These are phyloP conservation scores for Catocala sponsa DNA, from an alignment of 2,888 invertebrate species.

Conservation along the genomic window DNA sequence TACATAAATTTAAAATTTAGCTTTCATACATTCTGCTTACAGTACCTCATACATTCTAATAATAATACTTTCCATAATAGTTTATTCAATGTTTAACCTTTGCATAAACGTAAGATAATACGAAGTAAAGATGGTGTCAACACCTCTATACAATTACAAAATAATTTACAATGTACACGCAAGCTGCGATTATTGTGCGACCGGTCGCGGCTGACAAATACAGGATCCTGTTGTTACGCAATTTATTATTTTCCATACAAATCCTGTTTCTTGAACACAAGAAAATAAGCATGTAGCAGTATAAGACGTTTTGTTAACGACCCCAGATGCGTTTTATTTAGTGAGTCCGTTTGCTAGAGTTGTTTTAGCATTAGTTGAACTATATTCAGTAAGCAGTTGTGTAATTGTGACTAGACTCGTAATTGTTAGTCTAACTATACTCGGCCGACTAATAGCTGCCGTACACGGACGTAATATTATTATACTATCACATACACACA, in stretches of 20 bases:
- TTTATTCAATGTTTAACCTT: too few relatives aligned
- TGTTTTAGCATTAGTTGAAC: background rate
- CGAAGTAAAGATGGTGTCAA: conserved; percentile 19
- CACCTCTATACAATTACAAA: conserved; percentile 64
- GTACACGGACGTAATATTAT: too few relatives aligned
- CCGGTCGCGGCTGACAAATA: conserved; percentile 76
- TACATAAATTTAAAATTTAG: too few relatives aligned
- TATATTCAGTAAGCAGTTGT: background rate
- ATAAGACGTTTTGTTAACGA: conserved; percentile 26
- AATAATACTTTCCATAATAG: too few relatives aligned
- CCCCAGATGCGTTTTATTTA: conserved; percentile 16
- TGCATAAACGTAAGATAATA: too few relatives aligned
- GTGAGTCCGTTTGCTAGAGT: background rate
- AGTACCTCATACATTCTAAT: too few relatives aligned
- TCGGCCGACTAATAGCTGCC: too few relatives aligned
- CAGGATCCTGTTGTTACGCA: conserved; percentile 80
- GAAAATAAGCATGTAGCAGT: conserved; percentile 51
- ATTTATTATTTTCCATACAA: conserved; percentile 68
- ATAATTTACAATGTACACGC: conserved; percentile 70
- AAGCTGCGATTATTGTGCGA: conserved; percentile 78
- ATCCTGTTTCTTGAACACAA: conserved; percentile 44
- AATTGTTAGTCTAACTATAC: too few relatives aligned
- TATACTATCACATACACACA: too few relatives aligned
- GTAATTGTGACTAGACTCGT: too few relatives aligned
- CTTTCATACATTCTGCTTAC: too few relatives aligned